Conservation (phyloP, 2,113 vertebrate species). For the Elephas maximus region DNA sequence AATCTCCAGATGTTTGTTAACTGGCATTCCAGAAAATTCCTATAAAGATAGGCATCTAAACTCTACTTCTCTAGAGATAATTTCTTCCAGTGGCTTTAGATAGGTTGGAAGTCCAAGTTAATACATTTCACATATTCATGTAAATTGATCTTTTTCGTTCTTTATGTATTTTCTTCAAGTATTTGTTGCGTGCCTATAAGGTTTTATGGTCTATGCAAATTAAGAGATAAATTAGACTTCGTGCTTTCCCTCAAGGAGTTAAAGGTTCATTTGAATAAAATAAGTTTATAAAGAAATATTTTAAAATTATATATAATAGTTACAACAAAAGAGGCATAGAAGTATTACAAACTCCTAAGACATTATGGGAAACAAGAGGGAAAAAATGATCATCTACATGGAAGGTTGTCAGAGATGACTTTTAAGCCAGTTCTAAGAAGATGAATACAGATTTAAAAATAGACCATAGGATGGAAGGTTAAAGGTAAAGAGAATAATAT, state of each 20-base stretch:
- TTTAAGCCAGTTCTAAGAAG: background rate
- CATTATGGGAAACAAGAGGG: background rate
- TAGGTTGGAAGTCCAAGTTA: background rate
- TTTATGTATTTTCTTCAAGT: background rate
- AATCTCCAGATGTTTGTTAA: background rate
- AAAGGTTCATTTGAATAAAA: background rate
- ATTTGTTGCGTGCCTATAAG: background rate
- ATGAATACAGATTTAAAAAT: background rate
- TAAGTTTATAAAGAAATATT: background rate
- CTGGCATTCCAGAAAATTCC: background rate
- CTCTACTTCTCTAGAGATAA: background rate
- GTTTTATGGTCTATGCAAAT: background rate
- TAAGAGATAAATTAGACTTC: constrained; percentile 12
- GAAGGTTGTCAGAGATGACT: background rate
- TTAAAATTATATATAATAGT: background rate
- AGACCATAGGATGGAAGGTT: background rate
- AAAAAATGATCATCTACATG: background rate
- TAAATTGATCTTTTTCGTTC: background rate
- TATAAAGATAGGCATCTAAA: background rate
- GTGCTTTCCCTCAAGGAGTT: background rate
- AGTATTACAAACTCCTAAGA: background rate
- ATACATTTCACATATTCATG: background rate
- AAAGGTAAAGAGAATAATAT: background rate
- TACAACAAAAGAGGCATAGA: background rate
- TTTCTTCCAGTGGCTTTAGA: background rate